A percentile compares a stretch with the other conserved stretches of the same genome.
These are phyloP conservation scores for Meghimatium bilineatum DNA, from an alignment of 2,888 invertebrate species.

Conservation along the genomic window DNA sequence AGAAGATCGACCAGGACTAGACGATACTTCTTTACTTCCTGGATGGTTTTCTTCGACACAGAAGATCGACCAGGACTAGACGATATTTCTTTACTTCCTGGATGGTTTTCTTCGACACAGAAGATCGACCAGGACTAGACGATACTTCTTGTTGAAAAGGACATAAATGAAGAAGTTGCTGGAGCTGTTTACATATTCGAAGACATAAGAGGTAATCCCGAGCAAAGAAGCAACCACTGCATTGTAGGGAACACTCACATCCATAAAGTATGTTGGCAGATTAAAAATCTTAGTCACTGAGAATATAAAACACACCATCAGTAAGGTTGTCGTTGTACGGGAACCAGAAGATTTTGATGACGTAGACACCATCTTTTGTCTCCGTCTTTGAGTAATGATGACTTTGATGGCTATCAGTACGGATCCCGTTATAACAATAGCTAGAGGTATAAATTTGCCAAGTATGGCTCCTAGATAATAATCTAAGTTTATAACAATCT, in stretches of 20 bases:
- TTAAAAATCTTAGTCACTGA: background rate
- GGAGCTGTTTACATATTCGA: conserved; percentile 11
- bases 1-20: no score
- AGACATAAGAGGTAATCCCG: background rate
- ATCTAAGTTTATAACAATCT: background rate
- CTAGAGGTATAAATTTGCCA: conserved; percentile 23
- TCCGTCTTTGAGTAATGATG: background rate
- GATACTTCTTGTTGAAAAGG: conserved; percentile 16
- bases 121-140: background rate
- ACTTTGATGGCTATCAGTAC: conserved; percentile 20
- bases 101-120: background rate
- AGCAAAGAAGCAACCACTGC: background rate
- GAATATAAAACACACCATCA: background rate
- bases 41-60: no score
- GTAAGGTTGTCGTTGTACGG: conserved; percentile 15
- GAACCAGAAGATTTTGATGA: background rate
- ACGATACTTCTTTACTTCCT: no score
- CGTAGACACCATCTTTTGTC: conserved; percentile 22
- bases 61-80: no score
- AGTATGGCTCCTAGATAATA: background rate
- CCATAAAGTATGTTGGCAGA: background rate
- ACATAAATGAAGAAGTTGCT: conserved; percentile 28
- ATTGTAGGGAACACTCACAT: background rate
- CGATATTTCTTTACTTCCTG: no score
- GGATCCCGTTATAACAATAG: background rate